Evolutionary conservation across 1,140 invertebrate species (phyloP).

Genomic region (Macrosteles quadrilineatus): DNA sequence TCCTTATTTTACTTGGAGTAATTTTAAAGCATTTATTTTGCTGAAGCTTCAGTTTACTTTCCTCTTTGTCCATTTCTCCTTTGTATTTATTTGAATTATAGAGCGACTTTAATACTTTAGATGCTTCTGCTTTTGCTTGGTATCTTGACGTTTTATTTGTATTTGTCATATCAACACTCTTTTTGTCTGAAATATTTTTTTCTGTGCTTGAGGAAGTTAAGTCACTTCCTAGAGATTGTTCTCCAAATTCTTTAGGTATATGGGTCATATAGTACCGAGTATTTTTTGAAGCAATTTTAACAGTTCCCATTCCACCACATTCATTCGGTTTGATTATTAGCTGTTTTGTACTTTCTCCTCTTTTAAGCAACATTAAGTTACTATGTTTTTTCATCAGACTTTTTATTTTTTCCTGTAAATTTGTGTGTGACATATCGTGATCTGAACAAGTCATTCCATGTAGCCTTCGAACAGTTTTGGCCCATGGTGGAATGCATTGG

Average conservation of each 20-base stretch:
- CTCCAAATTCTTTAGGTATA: background rate
- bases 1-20: background rate
- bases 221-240: background rate
- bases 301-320: background rate
- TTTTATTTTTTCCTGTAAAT: background rate
- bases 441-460: background rate
- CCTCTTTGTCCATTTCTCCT: background rate
- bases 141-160: slow-evolving; percentile 1
- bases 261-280: background rate
- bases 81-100: background rate
- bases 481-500: slow-evolving; percentile 4
- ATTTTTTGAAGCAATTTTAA: slow-evolving; percentile 6
- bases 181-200: background rate
- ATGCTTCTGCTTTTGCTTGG: background rate
- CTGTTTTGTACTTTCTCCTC: slow-evolving; percentile 15
- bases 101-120: background rate
- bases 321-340: background rate
- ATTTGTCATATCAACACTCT: background rate
- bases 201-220: too few relatives aligned
- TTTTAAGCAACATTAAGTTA: slow-evolving; percentile 2
- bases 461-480: background rate
- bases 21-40: background rate
- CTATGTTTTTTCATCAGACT: slow-evolving; percentile 11
- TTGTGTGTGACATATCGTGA: background rate
- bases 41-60: background rate